These are phyloP conservation scores for Tenodera sinensis DNA, from an alignment of 2,888 invertebrate genomes.

Conservation along the genomic window DNA sequence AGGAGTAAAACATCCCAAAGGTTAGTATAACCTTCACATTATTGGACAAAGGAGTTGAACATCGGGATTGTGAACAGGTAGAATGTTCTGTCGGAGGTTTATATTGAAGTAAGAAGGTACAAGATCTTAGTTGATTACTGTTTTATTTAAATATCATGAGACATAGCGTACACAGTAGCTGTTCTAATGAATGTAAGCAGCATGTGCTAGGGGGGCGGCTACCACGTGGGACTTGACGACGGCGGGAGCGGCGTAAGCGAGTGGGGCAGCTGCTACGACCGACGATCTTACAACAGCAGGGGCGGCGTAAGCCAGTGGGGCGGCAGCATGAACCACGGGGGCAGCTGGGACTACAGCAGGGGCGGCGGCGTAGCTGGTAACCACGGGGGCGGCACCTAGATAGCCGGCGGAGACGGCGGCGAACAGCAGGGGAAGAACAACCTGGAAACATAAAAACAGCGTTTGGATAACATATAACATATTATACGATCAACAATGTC, in stretches of 20 bases:
- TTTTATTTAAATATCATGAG: background rate
- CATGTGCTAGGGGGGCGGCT: background rate
- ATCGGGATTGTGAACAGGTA: too few species aligned
- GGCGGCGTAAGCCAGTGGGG: slow-evolving; percentile 33
- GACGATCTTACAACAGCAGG: background rate
- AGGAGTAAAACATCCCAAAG: too few species aligned
- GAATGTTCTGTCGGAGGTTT: too few species aligned
- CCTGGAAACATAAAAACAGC: slow-evolving; percentile 2
- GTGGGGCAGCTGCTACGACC: background rate
- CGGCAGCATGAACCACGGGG: background rate
- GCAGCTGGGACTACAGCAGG: slow-evolving; percentile 1
- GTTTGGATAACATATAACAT: too few species aligned
- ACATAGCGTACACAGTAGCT: background rate
- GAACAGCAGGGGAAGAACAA: slow-evolving; percentile 21
- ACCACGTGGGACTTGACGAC: background rate
- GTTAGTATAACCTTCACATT: too few species aligned
- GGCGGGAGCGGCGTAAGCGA: background rate
- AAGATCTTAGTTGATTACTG: background rate
- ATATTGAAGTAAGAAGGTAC: background rate
- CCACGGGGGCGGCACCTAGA: slow-evolving; percentile 45
- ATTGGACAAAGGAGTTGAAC: too few species aligned
- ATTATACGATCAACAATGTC: too few species aligned
- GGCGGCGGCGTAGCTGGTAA: slow-evolving; percentile 35
- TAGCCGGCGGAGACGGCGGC: slow-evolving; percentile 45
- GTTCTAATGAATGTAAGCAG: background rate